Percentiles rank a stretch among this genome's conserved stretches.
phyloP scores from a whole-genome alignment of 2,888 invertebrate species.

The Diabrotica balteata region DNA sequence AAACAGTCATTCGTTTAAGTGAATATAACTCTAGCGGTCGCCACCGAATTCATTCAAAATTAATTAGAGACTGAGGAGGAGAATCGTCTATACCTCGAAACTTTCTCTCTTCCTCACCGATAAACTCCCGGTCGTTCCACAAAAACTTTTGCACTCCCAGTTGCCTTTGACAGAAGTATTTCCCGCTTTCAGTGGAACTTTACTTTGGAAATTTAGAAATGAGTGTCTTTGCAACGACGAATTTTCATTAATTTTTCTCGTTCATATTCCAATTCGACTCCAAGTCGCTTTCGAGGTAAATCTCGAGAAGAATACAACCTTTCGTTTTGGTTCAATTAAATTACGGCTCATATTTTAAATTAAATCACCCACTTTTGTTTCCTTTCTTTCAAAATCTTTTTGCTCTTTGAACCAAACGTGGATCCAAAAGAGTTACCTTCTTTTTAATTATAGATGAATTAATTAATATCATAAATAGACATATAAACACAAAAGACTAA shows the following conservation, averaged over 20 bases:
- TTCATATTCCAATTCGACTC: conserved; percentile 3
- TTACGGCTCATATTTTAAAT: no score
- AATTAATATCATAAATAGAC: no score
- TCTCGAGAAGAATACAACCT: no score
- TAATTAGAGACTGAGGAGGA: conserved; percentile 13
- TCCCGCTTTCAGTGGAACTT: conserved; percentile 19
- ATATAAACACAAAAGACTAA: no score
- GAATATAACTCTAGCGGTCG: conserved; percentile 7
- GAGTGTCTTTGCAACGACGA: conserved; percentile 18
- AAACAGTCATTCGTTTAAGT: conserved; percentile 15
- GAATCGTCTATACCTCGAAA: conserved; percentile 10
- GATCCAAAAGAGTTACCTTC: no score
- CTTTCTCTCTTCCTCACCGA: conserved; percentile 8
- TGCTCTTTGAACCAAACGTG: no score
- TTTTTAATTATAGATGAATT: no score
- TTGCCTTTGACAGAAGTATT: conserved; percentile 25
- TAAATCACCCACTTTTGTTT: no score
- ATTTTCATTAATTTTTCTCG: conserved; percentile 21
- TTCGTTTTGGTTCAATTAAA: no score
- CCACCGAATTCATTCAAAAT: conserved; percentile 13
- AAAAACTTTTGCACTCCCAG: conserved; percentile 19
- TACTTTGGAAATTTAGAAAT: conserved; percentile 17
- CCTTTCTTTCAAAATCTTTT: no score
- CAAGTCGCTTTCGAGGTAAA: background rate
- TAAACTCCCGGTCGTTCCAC: conserved; percentile 17